Base-by-base conservation (phyloP, 2,113 vertebrate species). In the Calyptomena viridis region DNA sequence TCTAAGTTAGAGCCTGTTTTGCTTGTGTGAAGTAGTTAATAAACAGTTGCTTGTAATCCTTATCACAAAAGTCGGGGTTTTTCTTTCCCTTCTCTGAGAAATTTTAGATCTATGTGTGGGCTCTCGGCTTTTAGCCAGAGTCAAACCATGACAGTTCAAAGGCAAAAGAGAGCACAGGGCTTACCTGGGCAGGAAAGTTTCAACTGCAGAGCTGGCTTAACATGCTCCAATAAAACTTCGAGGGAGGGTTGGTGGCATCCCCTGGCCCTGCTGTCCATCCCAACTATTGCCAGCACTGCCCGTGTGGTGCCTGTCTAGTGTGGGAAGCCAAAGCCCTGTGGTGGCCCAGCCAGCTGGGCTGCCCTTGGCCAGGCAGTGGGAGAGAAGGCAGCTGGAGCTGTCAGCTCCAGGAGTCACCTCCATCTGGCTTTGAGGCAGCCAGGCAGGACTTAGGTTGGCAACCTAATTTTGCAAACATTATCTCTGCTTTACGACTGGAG, bases 251-350 rank as follows among this genome's bases (percentile, higher is more conserved):
- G 58, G 64, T 91, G 68, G 67, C 62, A 71, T 15, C 12, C 14
- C 44, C 40, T 44, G 24, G 58, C 62, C 49, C 31, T 11, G 30
- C 67, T 82, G 62, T 56, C 40, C 52, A 66, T 12, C 30, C 66
- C 47, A 50, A 67, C 31, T 13, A 6, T 4, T 50, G 39, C 47
- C 77, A 80, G 83, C 33, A 2, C n/a, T 71, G n/a, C n/a, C n/a
- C n/a, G 0, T 2, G 33, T 25, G 72, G 17, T 68, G 49, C 53
- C 62, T 4, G 2, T 8, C 20, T 2, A 0, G 71, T 0, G 0
- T 5, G 67, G 79, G 44, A 42, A 47, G 66, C 5, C 46, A 23
- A 47, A 28, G 33, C 5, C 39, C 17, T 4, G 0, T 11, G 82
- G 58, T 37, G 4, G 1, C 77, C 53, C 63, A 33, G 53, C 18